Percentiles rank a stretch among this genome's conserved stretches.
phyloP scores from a whole-genome alignment of 2,888 invertebrate genomes.

The Lithophane leautieri region DNA sequence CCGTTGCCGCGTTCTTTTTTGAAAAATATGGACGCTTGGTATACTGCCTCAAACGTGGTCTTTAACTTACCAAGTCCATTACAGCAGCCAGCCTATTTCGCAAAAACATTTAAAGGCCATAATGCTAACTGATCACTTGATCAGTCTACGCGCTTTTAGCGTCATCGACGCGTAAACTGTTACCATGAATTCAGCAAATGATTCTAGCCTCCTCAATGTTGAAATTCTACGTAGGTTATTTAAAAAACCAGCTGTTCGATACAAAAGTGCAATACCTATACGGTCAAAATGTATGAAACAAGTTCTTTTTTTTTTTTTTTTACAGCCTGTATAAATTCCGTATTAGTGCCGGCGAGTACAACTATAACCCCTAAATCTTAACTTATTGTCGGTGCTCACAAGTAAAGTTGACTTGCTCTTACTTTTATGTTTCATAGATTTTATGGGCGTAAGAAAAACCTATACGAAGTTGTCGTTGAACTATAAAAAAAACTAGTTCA shows the following conservation, averaged over 20 bases:
- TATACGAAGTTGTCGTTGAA: constrained; percentile 50
- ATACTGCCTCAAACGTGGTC: neutral
- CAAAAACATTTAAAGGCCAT: neutral
- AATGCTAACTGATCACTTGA: neutral
- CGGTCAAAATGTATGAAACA: neutral
- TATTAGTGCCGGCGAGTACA: neutral
- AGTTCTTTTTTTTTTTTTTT: too few species aligned
- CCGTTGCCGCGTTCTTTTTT: neutral
- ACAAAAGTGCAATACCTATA: neutral
- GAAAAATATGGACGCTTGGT: neutral
- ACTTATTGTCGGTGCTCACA: constrained; percentile 64
- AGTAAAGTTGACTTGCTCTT: constrained; percentile 61
- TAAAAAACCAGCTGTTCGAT: neutral
- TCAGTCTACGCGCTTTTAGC: neutral
- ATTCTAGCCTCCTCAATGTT: neutral
- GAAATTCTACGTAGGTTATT: neutral
- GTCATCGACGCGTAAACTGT: neutral
- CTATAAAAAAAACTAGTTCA: constrained; percentile 58
- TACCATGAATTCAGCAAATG: neutral
- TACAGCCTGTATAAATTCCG: neutral
- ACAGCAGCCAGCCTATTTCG: neutral
- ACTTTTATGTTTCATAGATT: constrained; percentile 68
- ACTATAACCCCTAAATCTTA: constrained; percentile 52
- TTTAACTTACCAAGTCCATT: neutral
- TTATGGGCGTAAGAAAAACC: constrained; percentile 64